Evolutionary conservation across 1,140 invertebrate genomes (phyloP).

Genomic region (Brevipalpus yothersi): DNA sequence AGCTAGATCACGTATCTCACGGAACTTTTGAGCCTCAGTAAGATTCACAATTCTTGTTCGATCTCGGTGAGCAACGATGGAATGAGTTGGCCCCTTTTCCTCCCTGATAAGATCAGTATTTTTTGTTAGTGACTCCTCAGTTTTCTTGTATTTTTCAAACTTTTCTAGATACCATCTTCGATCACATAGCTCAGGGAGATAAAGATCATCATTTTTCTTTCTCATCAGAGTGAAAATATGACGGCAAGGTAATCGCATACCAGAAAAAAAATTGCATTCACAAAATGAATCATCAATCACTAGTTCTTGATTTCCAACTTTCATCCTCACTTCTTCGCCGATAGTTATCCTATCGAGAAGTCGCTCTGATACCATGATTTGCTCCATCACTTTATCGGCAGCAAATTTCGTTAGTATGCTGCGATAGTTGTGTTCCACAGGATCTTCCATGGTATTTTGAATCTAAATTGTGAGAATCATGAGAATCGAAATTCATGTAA

Average conservation of each 20-base stretch:
- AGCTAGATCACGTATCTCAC: not conserved
- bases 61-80: not conserved
- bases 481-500: too few species aligned
- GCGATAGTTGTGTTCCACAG: too few species aligned
- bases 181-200: not conserved
- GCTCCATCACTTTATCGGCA: too few species aligned
- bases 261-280: not conserved
- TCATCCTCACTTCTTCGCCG: too few species aligned
- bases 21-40: too few species aligned
- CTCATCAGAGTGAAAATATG: not conserved
- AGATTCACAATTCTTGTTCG: too few species aligned
- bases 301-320: too few species aligned
- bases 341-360: too few species aligned
- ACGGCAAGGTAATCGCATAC: not conserved
- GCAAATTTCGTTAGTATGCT: too few species aligned
- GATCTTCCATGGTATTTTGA: too few species aligned
- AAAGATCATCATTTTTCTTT: not conserved
- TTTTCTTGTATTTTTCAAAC: not conserved
- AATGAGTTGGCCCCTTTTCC: not conserved
- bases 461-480: too few species aligned
- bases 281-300: too few species aligned
- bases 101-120: not conserved
- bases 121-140: not conserved
- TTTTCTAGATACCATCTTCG: not conserved
- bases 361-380: not conserved